These are phyloP conservation scores for Patella depressa DNA, from an alignment of 2,888 invertebrate species.

Conservation along the genomic window DNA sequence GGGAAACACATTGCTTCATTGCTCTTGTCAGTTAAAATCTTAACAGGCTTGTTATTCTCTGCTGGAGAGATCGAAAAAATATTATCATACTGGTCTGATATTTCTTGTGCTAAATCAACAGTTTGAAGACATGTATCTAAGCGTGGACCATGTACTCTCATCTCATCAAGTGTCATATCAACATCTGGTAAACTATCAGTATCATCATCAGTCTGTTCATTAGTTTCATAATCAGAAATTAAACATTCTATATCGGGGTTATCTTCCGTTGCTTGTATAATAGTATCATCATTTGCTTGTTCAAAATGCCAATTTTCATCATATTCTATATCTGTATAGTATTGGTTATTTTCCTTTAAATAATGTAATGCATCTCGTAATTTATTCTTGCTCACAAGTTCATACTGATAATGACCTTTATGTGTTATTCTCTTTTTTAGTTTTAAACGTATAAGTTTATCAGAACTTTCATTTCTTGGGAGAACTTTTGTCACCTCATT, in stretches of 20 bases:
- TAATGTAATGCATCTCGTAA: neutral
- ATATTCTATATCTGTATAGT: neutral
- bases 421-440: neutral
- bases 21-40: slow-evolving; percentile 16
- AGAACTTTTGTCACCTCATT: neutral
- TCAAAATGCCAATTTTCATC: neutral
- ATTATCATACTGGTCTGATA: slow-evolving; percentile 22
- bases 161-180: no score
- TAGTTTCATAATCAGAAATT: no score
- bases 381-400: neutral
- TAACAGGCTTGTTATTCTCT: slow-evolving; percentile 4
- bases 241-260: no score
- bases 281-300: neutral
- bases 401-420: neutral
- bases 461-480: neutral
- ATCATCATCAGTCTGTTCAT: no score
- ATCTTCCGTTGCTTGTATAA: neutral
- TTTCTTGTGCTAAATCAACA: slow-evolving; percentile 25
- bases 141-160: no score
- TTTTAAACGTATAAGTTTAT: neutral
- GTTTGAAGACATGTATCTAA: slow-evolving; percentile 17
- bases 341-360: neutral
- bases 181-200: no score
- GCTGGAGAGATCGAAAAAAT: slow-evolving; percentile 30
- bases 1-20: slow-evolving; percentile 32